These are phyloP conservation scores for Drosophila ananassae DNA, from an alignment of 1,140 invertebrate species.

Conservation along the genomic window DNA sequence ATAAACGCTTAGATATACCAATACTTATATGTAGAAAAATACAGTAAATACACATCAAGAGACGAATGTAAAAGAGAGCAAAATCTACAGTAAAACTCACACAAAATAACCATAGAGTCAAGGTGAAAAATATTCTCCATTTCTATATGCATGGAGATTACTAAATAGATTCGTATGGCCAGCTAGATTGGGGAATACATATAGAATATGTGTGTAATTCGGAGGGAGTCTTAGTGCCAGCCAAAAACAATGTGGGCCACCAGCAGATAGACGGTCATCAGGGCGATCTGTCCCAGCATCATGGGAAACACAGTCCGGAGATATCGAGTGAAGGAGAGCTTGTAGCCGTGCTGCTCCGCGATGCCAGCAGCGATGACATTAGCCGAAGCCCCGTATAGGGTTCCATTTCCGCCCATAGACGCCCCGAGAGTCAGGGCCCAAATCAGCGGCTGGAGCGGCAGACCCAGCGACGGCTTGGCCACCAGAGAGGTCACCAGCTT, in stretches of 20 bases:
- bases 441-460: conserved; percentile 89
- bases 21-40: conserved; percentile 2
- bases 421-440: conserved; percentile 91
- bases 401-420: conserved; percentile 92
- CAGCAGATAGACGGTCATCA: conserved; percentile 88
- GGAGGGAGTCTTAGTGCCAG: conserved; percentile 85
- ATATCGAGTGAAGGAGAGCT: conserved; percentile 87
- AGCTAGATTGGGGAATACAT: not conserved
- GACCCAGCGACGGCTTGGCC: conserved; percentile 86
- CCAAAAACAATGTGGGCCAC: conserved; percentile 88
- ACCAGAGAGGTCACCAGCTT: conserved; percentile 88
- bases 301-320: conserved; percentile 89
- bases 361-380: conserved; percentile 93
- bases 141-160: conserved; percentile 7
- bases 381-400: conserved; percentile 92
- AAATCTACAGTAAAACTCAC: conserved; percentile 9
- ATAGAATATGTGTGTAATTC: not conserved
- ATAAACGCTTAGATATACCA: conserved; percentile 22
- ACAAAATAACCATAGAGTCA: conserved; percentile 4
- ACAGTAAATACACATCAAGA: conserved; percentile 34
- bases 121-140: conserved; percentile 12
- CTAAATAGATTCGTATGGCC: conserved; percentile 1
- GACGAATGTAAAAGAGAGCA: conserved; percentile 22
- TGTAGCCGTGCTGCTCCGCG: conserved; percentile 92
- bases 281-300: conserved; percentile 88